Evolutionary conservation across 1,140 invertebrate genomes (phyloP).

Genomic region (Sipha flava): DNA sequence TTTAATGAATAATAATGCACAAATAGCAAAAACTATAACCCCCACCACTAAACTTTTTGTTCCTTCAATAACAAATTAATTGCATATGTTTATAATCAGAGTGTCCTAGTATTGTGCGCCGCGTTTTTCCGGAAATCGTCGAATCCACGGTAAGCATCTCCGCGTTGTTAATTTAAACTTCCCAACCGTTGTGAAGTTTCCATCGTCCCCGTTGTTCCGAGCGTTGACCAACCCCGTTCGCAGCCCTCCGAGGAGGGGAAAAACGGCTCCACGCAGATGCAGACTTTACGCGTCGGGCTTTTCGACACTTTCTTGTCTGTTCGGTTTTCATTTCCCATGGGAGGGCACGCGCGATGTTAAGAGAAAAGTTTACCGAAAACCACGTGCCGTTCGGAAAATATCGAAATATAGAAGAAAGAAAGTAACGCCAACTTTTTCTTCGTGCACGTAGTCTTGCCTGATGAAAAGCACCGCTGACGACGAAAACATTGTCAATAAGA

Average conservation of each 20-base stretch:
- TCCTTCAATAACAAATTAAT: too few relatives aligned
- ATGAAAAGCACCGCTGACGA: too few relatives aligned
- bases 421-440: background rate
- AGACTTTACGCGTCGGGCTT: background rate
- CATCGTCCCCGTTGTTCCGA: background rate
- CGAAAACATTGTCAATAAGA: too few relatives aligned
- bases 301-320: slow-evolving; percentile 8
- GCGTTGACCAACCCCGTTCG: background rate
- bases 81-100: too few relatives aligned
- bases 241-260: background rate
- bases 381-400: background rate
- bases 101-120: too few relatives aligned
- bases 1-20: too few relatives aligned
- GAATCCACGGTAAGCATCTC: too few relatives aligned
- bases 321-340: slow-evolving; percentile 20
- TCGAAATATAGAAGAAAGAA: background rate
- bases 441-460: background rate
- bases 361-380: slow-evolving; percentile 9
- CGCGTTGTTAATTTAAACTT: background rate
- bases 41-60: too few relatives aligned
- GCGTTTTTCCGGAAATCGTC: too few relatives aligned
- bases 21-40: too few relatives aligned
- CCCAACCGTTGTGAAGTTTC: background rate
- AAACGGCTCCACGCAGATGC: background rate
- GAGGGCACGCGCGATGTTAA: background rate